Evolutionary conservation across 2,797 vertebrate species (phyloP).

Genomic region (Darevskia mixta): DNA sequence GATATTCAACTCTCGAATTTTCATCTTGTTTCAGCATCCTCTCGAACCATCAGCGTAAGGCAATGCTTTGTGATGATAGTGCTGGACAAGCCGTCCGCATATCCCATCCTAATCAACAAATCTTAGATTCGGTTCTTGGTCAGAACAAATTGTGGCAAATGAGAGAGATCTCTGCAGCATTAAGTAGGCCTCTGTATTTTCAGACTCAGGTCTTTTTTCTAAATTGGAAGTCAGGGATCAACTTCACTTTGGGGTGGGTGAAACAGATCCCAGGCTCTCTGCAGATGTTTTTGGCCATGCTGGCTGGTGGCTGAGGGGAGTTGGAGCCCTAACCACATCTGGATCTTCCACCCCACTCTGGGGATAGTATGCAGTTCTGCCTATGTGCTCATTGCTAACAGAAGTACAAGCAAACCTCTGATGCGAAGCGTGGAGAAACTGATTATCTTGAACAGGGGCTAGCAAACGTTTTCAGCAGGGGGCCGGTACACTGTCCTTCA

Average conservation of each 20-base stretch:
- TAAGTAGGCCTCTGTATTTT: neutral
- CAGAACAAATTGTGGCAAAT: neutral
- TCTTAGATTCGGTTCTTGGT: neutral
- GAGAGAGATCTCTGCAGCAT: neutral
- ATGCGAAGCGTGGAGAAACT: neutral
- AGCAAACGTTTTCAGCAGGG: too few species aligned
- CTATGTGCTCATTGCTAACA: too few species aligned
- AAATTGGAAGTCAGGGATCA: neutral
- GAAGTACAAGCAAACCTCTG: neutral
- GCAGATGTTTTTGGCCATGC: too few species aligned
- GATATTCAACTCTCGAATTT: neutral
- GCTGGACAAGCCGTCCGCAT: neutral
- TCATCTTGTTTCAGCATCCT: too few species aligned
- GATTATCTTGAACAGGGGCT: too few species aligned
- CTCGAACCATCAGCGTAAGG: neutral
- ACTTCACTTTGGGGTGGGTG: too few species aligned
- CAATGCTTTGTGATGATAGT: neutral
- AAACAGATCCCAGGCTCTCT: too few species aligned
- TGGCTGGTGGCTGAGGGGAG: too few species aligned
- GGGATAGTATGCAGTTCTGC: neutral
- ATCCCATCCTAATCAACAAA: neutral
- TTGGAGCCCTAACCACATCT: too few species aligned
- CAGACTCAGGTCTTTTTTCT: neutral
- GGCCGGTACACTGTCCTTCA: too few species aligned
- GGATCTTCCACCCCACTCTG: too few species aligned